Evolutionary conservation across 2,113 vertebrate genomes (phyloP).

Genomic region (Sturnira hondurensis): DNA sequence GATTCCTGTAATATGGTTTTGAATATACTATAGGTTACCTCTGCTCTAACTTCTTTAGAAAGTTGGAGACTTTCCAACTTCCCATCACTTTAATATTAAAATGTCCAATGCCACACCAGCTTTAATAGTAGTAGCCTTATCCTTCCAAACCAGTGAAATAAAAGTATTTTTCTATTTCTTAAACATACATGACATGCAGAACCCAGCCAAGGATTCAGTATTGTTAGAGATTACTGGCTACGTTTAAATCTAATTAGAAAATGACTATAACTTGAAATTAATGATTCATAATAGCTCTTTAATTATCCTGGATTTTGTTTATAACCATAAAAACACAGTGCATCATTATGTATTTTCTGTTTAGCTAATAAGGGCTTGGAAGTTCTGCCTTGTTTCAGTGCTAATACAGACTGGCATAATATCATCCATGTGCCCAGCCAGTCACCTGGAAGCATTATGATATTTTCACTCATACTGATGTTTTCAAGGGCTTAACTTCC

Average conservation of each 20-base stretch:
- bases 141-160: neutral
- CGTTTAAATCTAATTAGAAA: conserved; percentile 48
- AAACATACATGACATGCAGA: neutral
- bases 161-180: neutral
- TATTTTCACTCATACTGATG: conserved; percentile 19
- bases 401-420: conserved; percentile 30
- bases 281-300: conserved; percentile 7
- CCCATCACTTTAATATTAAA: conserved; percentile 23
- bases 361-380: neutral
- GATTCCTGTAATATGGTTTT: neutral
- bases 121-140: neutral
- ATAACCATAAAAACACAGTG: conserved; percentile 3
- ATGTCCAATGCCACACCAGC: neutral
- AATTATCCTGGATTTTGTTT: conserved; percentile 54
- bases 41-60: neutral
- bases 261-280: conserved; percentile 43
- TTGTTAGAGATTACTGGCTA: neutral
- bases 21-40: neutral
- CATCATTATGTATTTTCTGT: conserved; percentile 49
- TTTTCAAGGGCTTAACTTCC: neutral
- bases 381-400: conserved; percentile 43
- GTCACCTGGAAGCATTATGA: conserved; percentile 30
- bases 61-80: no score
- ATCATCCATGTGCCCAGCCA: neutral
- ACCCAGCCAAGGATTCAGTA: neutral